phyloP scores from a whole-genome alignment of 2,888 invertebrate genomes.

The Furcula furcula region DNA sequence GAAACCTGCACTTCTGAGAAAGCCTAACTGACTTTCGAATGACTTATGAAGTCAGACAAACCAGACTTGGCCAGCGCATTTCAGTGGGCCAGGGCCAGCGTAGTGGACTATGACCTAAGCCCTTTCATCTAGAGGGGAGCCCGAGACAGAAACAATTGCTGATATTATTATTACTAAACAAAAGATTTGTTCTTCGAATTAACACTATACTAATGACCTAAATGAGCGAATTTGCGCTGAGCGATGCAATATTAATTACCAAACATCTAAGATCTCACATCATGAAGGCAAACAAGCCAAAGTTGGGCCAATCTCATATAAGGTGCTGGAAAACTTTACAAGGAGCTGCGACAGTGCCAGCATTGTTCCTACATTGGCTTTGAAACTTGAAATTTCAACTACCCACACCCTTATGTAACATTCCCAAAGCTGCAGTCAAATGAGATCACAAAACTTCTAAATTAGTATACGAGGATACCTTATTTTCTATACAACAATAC shows the following conservation, averaged over 20 bases:
- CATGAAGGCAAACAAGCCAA: conserved; percentile 38
- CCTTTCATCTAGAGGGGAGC: no score
- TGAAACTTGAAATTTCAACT: conserved; percentile 58
- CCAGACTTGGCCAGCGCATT: no score
- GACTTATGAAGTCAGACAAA: no score
- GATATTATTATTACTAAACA: no score
- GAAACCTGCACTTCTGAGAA: no score
- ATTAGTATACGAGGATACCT: conserved; percentile 29
- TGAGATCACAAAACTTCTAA: conserved; percentile 39
- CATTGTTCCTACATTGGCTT: conserved; percentile 67
- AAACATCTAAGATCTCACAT: conserved; percentile 36
- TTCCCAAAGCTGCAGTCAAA: conserved; percentile 32
- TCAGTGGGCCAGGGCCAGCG: no score
- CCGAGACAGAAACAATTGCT: no score
- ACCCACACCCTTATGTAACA: conserved; percentile 41
- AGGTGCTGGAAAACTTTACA: conserved; percentile 54
- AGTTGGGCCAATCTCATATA: conserved; percentile 40
- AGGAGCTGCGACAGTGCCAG: conserved; percentile 52
- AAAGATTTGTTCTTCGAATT: no score
- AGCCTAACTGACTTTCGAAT: no score
- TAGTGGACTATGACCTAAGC: no score
- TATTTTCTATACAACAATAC: conserved; percentile 10
- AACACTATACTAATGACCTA: no score
- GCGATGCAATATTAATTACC: conserved; percentile 37
- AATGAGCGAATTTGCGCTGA: no score